Evolutionary conservation across 2,797 vertebrate species (phyloP).

Genomic region (Muraenolepis orangiensis): DNA sequence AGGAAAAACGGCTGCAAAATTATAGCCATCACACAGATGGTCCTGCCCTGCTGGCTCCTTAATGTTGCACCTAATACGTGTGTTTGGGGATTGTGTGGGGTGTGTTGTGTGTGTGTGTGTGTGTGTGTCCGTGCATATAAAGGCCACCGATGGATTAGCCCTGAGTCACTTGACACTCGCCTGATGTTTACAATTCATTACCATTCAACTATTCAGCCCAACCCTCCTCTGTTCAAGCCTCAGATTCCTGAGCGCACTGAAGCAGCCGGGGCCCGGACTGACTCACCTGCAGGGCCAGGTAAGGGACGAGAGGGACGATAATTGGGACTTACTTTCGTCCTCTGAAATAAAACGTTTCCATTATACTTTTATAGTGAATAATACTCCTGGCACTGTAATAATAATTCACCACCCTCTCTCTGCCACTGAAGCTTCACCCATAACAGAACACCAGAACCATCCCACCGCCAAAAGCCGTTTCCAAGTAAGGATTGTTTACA

Average conservation of each 20-base stretch:
- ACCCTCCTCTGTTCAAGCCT: constrained; percentile 56
- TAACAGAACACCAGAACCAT: not conserved
- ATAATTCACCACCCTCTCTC: not conserved
- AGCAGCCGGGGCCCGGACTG: constrained; percentile 51
- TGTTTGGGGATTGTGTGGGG: constrained; percentile 24
- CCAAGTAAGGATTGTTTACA: constrained; percentile 60
- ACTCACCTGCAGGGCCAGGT: constrained; percentile 64
- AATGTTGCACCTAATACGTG: not conserved
- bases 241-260: constrained; percentile 74
- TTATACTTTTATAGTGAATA: not conserved
- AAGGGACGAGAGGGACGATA: constrained; percentile 30
- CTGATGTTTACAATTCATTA: constrained; percentile 30
- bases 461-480: constrained; percentile 54
- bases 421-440: not conserved
- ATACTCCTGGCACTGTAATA: not conserved
- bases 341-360: not conserved
- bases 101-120: too few relatives aligned
- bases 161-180: constrained; percentile 34
- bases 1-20: constrained; percentile 23
- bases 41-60: constrained; percentile 19
- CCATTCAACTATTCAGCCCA: constrained; percentile 31
- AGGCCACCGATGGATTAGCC: constrained; percentile 21
- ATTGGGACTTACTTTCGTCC: not conserved
- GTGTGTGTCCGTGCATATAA: constrained; percentile 13
- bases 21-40: constrained; percentile 21